Percentiles rank a stretch among this genome's conserved stretches.
Evolutionary conservation across 2,888 invertebrate genomes (phyloP).

Genomic region (Hydrotaea diabolus): DNA sequence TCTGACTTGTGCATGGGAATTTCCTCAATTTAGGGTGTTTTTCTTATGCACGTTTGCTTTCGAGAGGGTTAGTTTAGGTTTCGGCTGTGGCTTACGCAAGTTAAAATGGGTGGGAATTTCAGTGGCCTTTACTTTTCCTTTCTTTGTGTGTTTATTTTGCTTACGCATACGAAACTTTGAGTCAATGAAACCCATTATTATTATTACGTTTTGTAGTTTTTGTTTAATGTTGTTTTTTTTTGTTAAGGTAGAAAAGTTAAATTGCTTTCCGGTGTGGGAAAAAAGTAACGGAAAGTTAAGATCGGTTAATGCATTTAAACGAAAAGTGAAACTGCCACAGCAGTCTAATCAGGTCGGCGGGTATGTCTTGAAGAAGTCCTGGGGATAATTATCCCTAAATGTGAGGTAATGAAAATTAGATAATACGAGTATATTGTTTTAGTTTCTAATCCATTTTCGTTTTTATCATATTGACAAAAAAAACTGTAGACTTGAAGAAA

Average conservation of each 20-base stretch:
- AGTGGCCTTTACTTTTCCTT: conserved; percentile 65
- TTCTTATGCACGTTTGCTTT: conserved; percentile 36
- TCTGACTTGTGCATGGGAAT: conserved; percentile 60
- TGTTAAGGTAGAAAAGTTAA: conserved; percentile 57
- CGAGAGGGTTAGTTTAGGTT: conserved; percentile 70
- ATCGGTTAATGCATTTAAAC: neutral
- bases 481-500: too few species aligned
- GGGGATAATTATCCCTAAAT: neutral
- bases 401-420: too few species aligned
- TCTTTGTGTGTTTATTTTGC: conserved; percentile 21
- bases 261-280: conserved; percentile 64
- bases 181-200: conserved; percentile 63
- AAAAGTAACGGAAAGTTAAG: conserved; percentile 40
- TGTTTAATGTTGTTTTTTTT: neutral
- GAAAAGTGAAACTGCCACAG: too few species aligned
- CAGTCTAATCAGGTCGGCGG: neutral
- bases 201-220: conserved; percentile 12
- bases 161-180: conserved; percentile 29
- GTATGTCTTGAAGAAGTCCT: neutral
- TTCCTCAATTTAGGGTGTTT: conserved; percentile 55
- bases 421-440: too few species aligned
- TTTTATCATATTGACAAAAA: too few species aligned
- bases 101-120: conserved; percentile 80
- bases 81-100: conserved; percentile 67
- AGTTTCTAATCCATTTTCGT: too few species aligned